Conservation (phyloP, 2,888 invertebrate genomes). For the Callyntrura sp. region DNA sequence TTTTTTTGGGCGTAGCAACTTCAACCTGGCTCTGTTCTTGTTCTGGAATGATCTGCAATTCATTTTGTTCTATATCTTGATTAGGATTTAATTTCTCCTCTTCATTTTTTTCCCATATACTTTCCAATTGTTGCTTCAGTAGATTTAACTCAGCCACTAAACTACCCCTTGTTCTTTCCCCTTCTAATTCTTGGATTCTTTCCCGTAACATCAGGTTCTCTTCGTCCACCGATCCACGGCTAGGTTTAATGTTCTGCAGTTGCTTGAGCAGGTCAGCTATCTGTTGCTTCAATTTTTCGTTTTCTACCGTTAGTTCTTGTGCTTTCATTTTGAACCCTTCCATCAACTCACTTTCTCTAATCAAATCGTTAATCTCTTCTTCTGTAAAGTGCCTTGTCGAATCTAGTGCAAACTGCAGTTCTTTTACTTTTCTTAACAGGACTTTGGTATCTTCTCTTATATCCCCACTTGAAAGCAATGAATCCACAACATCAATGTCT, state of each 20-base stretch:
- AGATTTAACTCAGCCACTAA: conserved; percentile 15
- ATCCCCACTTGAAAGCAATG: not conserved
- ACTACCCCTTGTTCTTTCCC: conserved; percentile 13
- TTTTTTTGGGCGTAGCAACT: not conserved
- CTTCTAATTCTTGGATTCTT: conserved; percentile 50
- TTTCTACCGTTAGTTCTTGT: conserved; percentile 28
- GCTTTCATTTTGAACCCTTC: not conserved
- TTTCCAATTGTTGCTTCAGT: conserved; percentile 4
- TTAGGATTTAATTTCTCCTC: not conserved
- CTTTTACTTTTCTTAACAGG: not conserved
- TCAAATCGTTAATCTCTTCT: conserved; percentile 44
- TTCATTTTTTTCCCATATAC: conserved; percentile 11
- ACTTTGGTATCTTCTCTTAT: not conserved
- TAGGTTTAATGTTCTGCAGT: conserved; percentile 17
- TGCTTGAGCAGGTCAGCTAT: conserved; percentile 34
- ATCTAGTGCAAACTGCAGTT: not conserved
- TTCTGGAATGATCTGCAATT: too few species aligned
- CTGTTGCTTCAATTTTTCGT: conserved; percentile 34
- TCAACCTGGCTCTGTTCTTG: too few species aligned
- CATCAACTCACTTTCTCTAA: conserved; percentile 5
- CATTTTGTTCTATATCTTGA: too few species aligned
- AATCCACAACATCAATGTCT: not conserved
- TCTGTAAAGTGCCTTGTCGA: not conserved
- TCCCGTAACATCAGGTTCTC: conserved; percentile 30
- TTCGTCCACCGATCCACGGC: conserved; percentile 6